Conservation (phyloP, 2,888 invertebrate genomes). For the Anorthoa munda region DNA sequence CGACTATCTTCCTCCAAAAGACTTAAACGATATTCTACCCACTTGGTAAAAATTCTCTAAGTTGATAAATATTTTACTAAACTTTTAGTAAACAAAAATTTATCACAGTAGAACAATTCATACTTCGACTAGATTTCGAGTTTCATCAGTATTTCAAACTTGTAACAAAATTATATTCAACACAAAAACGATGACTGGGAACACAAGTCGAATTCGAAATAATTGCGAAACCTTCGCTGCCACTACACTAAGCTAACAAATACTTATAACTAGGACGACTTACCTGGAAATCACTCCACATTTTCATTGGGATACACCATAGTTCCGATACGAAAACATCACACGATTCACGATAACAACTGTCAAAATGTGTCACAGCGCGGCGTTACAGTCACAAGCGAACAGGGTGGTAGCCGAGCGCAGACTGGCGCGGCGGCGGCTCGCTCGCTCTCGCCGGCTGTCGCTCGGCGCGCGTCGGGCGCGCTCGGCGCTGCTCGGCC, state of each 20-base stretch:
- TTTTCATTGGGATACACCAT: conserved; percentile 91
- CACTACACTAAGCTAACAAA: conserved; percentile 26
- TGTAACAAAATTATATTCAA: conserved; percentile 60
- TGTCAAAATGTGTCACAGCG: conserved; percentile 88
- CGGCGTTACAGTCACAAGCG: conserved; percentile 85
- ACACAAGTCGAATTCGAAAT: conserved; percentile 69
- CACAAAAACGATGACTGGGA: conserved; percentile 65
- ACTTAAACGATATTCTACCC: conserved; percentile 50
- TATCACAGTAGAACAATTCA: conserved; percentile 13
- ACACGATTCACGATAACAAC: conserved; percentile 90
- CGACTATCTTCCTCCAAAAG: conserved; percentile 17
- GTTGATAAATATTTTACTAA: conserved; percentile 45
- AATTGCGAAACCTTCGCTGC: conserved; percentile 60
- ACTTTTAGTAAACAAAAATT: conserved; percentile 41
- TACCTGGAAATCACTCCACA: conserved; percentile 91
- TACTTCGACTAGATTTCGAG: conserved; percentile 65
- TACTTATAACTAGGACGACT: conserved; percentile 67
- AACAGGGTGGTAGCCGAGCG: conserved; percentile 85
- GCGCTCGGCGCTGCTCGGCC: conserved; percentile 74
- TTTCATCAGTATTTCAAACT: conserved; percentile 56
- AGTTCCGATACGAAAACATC: conserved; percentile 90
- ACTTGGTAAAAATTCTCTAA: conserved; percentile 43
- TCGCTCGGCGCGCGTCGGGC: conserved; percentile 62
- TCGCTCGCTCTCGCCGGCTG: conserved; percentile 65
- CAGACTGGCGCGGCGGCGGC: conserved; percentile 81